phyloP scores from a whole-genome alignment of 64 coral and sea anemone genomes.

The Stichodactyla mertensii region DNA sequence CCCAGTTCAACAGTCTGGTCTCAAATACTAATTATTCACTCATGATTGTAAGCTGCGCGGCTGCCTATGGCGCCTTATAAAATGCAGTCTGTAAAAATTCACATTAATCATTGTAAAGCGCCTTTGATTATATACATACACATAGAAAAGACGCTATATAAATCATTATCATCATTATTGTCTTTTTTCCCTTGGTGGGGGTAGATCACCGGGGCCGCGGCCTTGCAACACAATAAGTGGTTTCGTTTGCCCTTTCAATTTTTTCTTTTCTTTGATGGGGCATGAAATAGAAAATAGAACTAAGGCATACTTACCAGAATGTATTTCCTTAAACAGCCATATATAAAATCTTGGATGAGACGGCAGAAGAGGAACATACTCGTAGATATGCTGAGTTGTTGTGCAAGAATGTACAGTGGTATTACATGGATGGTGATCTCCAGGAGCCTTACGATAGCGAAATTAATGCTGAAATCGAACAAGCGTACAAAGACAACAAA shows the following conservation, averaged over 20 bases:
- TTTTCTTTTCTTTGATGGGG: not conserved
- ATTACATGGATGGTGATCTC: not conserved
- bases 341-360: conserved; percentile 10
- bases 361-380: conserved; percentile 25
- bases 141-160: no score
- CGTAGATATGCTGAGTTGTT: conserved; percentile 31
- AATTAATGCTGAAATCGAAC: conserved; percentile 26
- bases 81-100: no score
- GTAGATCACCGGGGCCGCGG: no score
- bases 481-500: not conserved
- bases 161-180: no score
- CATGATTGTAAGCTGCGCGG: no score
- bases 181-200: no score
- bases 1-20: no score
- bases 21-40: no score
- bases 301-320: not conserved
- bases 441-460: not conserved
- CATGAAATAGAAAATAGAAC: not conserved
- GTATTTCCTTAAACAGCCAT: not conserved
- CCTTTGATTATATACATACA: no score
- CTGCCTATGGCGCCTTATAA: no score
- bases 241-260: not conserved
- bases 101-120: no score
- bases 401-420: conserved; percentile 35
- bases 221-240: no score